Evolutionary conservation across 1,140 invertebrate species (phyloP), one percentile per base, ranked within the genome.

Genomic region (Bathynomus jamesi): DNA sequence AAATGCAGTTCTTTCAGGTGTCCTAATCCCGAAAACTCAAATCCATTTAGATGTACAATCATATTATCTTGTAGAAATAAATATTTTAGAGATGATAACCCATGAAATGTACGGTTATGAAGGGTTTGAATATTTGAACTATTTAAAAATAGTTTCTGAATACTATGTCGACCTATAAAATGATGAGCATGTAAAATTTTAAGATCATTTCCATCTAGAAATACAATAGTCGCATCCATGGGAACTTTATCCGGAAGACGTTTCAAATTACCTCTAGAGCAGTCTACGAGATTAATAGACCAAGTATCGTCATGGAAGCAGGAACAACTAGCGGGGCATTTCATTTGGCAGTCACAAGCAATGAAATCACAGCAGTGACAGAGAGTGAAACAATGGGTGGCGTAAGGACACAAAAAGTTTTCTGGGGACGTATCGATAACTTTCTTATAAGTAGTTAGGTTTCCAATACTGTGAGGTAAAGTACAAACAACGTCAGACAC

Each of bases 341-440:
- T 94, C 93, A 96, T 95, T 85, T 95, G 91, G 83, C 93, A 96
- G 80, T 96, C 94, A 82, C 94, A 96, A 61, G 93, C 93, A 80
- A 95, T 93, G 80, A 94, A 95, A 78, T 96, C 93, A 80, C 94
- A 96, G 83, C 94, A 96, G 78, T 94, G 92, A 80, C 94, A 96
- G 62, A 95, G 83, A 21, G 93, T 90, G 82, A 95, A 95, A 83
- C 94, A 96, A 82, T 96, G 94, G 32, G 91, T 91, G 78, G 92
- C 89, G 83, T 96, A 96, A 67, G 88, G 88, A 81, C 94, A 96
- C 75, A 96, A 85, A 82, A 95, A 96, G 79, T 95, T 90, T 78
- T 90, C 88, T 0, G 91, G 87, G 28, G 89, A 88, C 7, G 90
- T 90, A 82, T 93, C 89, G 60, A 93, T 75, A 28, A 84, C 77